Conservation (phyloP, 1,140 invertebrate species). For the Antheraea pernyi region DNA sequence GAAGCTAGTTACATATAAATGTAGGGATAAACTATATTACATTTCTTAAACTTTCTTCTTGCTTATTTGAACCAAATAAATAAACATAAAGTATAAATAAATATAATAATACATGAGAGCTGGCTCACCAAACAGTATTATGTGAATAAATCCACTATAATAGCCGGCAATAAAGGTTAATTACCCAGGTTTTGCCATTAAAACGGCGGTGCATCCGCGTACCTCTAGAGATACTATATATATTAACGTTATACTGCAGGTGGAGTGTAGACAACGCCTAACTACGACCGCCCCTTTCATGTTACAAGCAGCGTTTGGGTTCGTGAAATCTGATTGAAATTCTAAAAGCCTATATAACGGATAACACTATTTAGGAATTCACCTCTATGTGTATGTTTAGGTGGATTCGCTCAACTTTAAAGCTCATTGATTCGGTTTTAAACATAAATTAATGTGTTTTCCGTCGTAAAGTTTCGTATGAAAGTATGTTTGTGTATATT, state of each 20-base stretch:
- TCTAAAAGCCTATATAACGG: constrained; percentile 5
- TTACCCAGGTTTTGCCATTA: constrained; percentile 12
- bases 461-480: not conserved
- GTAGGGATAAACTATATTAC: too few species aligned
- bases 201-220: constrained; percentile 17
- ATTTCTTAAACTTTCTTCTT: not conserved
- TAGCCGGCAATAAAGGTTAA: constrained; percentile 11
- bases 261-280: constrained; percentile 25
- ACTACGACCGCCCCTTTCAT: constrained; percentile 30
- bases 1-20: too few species aligned
- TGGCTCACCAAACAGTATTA: constrained; percentile 2
- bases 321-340: constrained; percentile 9
- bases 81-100: not conserved
- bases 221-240: constrained; percentile 17
- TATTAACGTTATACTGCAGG: constrained; percentile 16
- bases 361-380: not conserved
- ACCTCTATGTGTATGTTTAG: not conserved
- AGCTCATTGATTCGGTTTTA: not conserved
- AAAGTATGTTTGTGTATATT: not conserved
- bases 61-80: not conserved
- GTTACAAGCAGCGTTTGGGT: constrained; percentile 17
- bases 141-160: constrained; percentile 11
- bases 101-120: not conserved
- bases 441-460: not conserved
- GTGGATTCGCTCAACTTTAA: not conserved